Percentiles rank a stretch among this genome's conserved stretches.
phyloP scores from a whole-genome alignment of 2,888 invertebrate species.

The Flabesymbios commensalis region DNA sequence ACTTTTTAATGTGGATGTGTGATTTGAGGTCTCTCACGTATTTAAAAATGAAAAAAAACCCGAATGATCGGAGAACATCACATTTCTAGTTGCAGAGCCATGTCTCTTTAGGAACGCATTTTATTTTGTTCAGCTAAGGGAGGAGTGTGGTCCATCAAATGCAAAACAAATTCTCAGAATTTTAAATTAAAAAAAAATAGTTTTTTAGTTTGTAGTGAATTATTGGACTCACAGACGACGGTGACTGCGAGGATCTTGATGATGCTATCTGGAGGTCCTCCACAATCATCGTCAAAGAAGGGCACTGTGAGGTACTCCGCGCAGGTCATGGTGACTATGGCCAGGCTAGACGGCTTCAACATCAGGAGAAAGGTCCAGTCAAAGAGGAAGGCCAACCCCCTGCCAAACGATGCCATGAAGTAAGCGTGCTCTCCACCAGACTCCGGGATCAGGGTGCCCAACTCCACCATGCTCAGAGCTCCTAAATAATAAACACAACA shows the following conservation, averaged over 20 bases:
- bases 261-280: constrained; percentile 17
- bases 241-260: constrained; percentile 45
- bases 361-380: constrained; percentile 64
- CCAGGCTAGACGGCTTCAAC: constrained; percentile 57
- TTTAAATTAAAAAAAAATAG: too few relatives aligned
- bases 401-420: constrained; percentile 69
- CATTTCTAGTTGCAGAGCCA: too few relatives aligned
- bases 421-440: constrained; percentile 82
- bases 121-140: too few relatives aligned
- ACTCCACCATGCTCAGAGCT: constrained; percentile 66
- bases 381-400: constrained; percentile 69
- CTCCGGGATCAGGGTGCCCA: constrained; percentile 76
- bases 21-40: too few relatives aligned
- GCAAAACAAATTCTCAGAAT: too few relatives aligned
- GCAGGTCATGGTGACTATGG: constrained; percentile 63
- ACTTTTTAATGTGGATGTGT: too few relatives aligned
- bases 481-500: constrained; percentile 1
- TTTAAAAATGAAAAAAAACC: too few relatives aligned
- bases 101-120: too few relatives aligned
- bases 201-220: too few relatives aligned
- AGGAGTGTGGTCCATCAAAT: too few relatives aligned
- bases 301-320: constrained; percentile 49
- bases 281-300: constrained; percentile 44
- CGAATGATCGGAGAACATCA: too few relatives aligned
- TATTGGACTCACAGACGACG: constrained; percentile 68